Evolutionary conservation across 1,140 invertebrate species (phyloP), one percentile per base, ranked within the genome.

Genomic region (Ooceraea biroi): DNA sequence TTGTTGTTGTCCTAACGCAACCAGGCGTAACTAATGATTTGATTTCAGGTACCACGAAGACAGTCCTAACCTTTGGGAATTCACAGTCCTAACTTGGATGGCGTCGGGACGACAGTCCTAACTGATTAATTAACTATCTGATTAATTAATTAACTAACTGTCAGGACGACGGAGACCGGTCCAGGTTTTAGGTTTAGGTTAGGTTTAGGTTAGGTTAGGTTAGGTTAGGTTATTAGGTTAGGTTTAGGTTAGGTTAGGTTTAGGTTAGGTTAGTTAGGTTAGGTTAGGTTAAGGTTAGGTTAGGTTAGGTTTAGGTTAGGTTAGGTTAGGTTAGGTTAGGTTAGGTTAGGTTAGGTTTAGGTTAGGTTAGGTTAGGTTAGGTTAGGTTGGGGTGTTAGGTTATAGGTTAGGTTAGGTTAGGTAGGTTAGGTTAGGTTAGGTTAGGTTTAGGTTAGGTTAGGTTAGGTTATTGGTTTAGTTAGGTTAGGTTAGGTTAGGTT

Each of bases 301-400:
- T 55, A 72, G 30, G 66, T 71, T 74, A 44, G 60, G 82, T 73
- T 61, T n/a, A 85, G 80, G 80, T 85, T 85, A 41, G 27, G 61
- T 55, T 66, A 46, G 84, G 57, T 85, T 72, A 61, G 66, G 76
- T 85, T 72, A 61, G 84, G 78, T 80, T 82, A 69, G 77, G 83
- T 80, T 85, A 73, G 80, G 84, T 82, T 83, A 73, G 84, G 57
- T 82, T 84, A 73, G 58, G 84, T 69, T 83, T n/a, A 60, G 84
- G 78, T 85, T 83, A 50, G 84, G 84, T 85, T 83, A 61, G 78
- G 84, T 85, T 83, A 74, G 84, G 78, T 85, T 63, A 41, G 60
- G 60, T 63, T 63, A 41, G 60, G 60, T 63, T 63, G n/a, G n/a
- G n/a, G n/a, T n/a, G n/a, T n/a, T n/a, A 41, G 60, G 60, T 63